Conservation (phyloP, 2,888 invertebrate species). For the Rotaria macrura region DNA sequence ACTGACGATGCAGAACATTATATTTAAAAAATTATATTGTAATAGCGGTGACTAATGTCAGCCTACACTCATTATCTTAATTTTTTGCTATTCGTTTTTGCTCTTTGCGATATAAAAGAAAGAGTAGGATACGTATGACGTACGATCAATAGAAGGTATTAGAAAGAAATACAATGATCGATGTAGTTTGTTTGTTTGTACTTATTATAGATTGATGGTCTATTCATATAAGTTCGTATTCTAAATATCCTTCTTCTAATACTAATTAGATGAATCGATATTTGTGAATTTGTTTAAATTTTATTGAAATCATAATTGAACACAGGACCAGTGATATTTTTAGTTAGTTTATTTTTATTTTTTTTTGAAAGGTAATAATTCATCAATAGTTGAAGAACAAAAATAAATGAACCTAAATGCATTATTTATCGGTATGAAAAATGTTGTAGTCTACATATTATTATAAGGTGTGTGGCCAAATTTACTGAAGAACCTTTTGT, state of each 20-base stretch:
- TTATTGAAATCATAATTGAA: no score
- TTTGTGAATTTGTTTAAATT: neutral
- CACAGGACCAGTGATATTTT: no score
- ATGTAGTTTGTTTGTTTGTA: neutral
- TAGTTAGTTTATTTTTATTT: no score
- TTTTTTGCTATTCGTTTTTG: neutral
- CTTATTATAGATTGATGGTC: neutral
- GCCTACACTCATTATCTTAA: neutral
- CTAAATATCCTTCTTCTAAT: neutral
- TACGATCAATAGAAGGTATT: neutral
- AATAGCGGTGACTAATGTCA: neutral
- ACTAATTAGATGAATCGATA: neutral
- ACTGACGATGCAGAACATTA: neutral
- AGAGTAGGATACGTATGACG: neutral
- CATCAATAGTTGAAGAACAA: no score
- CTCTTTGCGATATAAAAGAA: neutral
- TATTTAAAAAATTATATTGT: neutral
- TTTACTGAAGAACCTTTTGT: no score
- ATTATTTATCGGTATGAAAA: no score
- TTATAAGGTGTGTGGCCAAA: no score
- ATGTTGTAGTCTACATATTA: no score
- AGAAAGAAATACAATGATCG: neutral
- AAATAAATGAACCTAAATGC: no score
- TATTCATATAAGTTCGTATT: neutral
- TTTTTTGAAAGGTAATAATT: no score